These are phyloP conservation scores for Chironomus striatipennis DNA, from an alignment of 1,140 invertebrate species.

Conservation along the genomic window DNA sequence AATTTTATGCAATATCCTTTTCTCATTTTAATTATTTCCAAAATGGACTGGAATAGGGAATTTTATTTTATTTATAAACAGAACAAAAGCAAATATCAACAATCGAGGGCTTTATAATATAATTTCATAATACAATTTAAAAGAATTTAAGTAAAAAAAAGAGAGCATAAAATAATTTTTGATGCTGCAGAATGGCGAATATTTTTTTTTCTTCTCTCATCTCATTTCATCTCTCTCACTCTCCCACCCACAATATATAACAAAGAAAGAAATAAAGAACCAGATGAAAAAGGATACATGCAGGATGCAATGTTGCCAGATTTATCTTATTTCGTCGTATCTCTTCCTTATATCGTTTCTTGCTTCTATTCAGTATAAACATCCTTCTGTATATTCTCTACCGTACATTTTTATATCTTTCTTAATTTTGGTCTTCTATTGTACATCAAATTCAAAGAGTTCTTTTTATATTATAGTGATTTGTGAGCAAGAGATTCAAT, in stretches of 20 bases:
- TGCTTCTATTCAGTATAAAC: not conserved
- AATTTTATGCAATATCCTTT: not conserved
- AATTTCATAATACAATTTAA: not conserved
- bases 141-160: not conserved
- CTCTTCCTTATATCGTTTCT: not conserved
- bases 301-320: not conserved
- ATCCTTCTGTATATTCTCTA: slow-evolving; percentile 1
- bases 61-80: not conserved
- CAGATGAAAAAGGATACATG: slow-evolving; percentile 12
- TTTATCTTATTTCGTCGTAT: slow-evolving; percentile 18
- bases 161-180: not conserved
- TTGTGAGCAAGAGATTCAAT: not conserved
- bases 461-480: not conserved
- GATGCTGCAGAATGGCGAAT: slow-evolving; percentile 5
- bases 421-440: too few species aligned
- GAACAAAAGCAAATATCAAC: slow-evolving; percentile 6
- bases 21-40: not conserved
- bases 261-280: not conserved
- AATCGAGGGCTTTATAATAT: not conserved
- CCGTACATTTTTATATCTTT: too few species aligned
- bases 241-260: not conserved
- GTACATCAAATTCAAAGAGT: too few species aligned
- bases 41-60: not conserved
- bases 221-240: not conserved
- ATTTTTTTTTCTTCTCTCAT: not conserved